A percentile compares a stretch with the other conserved stretches of the same genome.
phyloP scores from a whole-genome alignment of 2,888 invertebrate genomes.

The Heliconius ethilla region DNA sequence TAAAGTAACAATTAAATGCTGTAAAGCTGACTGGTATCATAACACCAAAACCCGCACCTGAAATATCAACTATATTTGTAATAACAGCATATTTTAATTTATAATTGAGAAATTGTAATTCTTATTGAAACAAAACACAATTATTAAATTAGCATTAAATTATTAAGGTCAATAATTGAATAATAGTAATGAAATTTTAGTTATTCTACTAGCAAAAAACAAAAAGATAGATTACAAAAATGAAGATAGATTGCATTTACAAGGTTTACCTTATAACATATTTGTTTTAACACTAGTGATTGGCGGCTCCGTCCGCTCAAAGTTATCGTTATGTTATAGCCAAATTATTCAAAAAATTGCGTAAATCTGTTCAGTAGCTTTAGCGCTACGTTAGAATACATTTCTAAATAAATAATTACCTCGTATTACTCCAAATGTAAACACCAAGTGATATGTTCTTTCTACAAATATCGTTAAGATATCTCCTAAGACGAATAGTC shows the following conservation, averaged over 20 bases:
- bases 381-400: neutral
- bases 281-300: too few species aligned
- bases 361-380: too few species aligned
- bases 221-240: too few species aligned
- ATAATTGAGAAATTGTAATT: neutral
- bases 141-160: neutral
- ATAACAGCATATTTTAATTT: neutral
- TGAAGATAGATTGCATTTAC: too few species aligned
- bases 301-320: too few species aligned
- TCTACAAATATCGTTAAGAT: slow-evolving; percentile 84
- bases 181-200: neutral
- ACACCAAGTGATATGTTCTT: slow-evolving; percentile 83
- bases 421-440: slow-evolving; percentile 85
- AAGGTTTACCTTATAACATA: too few species aligned
- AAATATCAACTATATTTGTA: slow-evolving; percentile 38
- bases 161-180: neutral
- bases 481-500: slow-evolving; percentile 84
- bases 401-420: slow-evolving; percentile 67
- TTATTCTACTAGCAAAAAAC: neutral
- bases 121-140: neutral
- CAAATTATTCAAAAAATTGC: too few species aligned
- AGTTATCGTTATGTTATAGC: too few species aligned
- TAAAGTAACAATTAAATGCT: slow-evolving; percentile 88
- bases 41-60: slow-evolving; percentile 87
- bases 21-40: slow-evolving; percentile 88